Evolutionary conservation across 2,113 vertebrate genomes (phyloP), one percentile per base, ranked within the genome.

Genomic region (Myiagra hebetior): DNA sequence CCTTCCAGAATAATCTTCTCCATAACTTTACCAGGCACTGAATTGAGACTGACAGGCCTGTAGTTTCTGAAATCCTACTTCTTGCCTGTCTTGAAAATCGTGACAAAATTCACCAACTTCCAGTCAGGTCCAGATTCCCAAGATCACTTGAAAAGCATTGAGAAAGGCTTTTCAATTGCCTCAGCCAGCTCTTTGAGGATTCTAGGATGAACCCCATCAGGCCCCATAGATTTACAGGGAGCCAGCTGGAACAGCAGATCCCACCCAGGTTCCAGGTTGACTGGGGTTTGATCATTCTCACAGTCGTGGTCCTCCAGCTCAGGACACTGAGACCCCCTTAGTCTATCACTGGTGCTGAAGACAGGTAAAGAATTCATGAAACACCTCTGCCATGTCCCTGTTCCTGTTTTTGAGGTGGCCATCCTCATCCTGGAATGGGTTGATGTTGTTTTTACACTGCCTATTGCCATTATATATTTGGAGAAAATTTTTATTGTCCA

Each of bases 191-290:
- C 35, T 80, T 37, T 44, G 17, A 73, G 35, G 35, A 49, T 16
- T 56, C 30, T 31, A 7, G 13, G 50, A 31, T 27, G 13, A 42
- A 37, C 26, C 8, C 35, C 22, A 23, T 9, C 15, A 57, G 12
- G 5, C 2, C 5, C 11, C 21, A 33, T 13, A 31, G 31, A 50
- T 37, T 72, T 42, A n/a, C 23, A 42, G 31, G 26, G 9, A 42
- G 18, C 4, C 31, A 73, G 14, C 21, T 73, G 50, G 35, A 57
- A 7, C 22, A 80, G 37, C 7, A 42, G 50, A 50, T 73, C 42
- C 30, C 21, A 22, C 0, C 1, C 2, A 47, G 49, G 2, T 30
- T 72, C 35, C 41, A 13, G 7, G 49, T 22, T 2, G 4, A 2
- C 31, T 42, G 37, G 52, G 21, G 6, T 4, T 0, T 35, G 31